Evolutionary conservation across 2,888 invertebrate species (phyloP).

Genomic region (Nomada fucata): DNA sequence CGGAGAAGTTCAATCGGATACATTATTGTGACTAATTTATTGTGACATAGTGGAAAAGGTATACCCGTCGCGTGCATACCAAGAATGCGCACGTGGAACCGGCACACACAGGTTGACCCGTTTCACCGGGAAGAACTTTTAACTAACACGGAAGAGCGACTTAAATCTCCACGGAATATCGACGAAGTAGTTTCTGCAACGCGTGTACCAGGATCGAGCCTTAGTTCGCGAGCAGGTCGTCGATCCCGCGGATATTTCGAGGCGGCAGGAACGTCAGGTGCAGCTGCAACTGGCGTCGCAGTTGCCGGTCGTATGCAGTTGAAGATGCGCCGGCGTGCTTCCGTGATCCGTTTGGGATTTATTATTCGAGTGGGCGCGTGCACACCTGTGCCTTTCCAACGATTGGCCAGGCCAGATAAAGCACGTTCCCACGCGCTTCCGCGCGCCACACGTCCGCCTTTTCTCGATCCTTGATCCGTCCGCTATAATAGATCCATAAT

Average conservation of each 20-base stretch:
- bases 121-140: too few species aligned
- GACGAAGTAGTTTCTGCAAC: too few species aligned
- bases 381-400: constrained; percentile 62
- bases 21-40: too few species aligned
- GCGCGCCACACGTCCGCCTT: background rate
- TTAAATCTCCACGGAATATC: background rate
- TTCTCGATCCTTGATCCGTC: constrained; percentile 34
- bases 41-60: too few species aligned
- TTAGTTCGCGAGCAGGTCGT: constrained; percentile 32
- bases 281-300: constrained; percentile 49
- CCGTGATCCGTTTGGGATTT: constrained; percentile 66
- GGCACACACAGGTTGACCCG: too few species aligned
- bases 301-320: constrained; percentile 49
- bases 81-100: too few species aligned
- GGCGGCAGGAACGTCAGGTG: constrained; percentile 47
- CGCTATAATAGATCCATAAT: background rate
- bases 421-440: constrained; percentile 40
- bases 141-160: too few species aligned
- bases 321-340: constrained; percentile 54
- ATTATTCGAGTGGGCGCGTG: constrained; percentile 59
- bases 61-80: too few species aligned
- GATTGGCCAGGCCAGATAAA: constrained; percentile 55
- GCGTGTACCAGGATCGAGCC: background rate
- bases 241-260: constrained; percentile 50
- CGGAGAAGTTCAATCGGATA: too few species aligned